Percentiles rank a stretch among this genome's conserved stretches.
phyloP scores from a whole-genome alignment of 2,888 invertebrate species.

The Acronicta psi region DNA sequence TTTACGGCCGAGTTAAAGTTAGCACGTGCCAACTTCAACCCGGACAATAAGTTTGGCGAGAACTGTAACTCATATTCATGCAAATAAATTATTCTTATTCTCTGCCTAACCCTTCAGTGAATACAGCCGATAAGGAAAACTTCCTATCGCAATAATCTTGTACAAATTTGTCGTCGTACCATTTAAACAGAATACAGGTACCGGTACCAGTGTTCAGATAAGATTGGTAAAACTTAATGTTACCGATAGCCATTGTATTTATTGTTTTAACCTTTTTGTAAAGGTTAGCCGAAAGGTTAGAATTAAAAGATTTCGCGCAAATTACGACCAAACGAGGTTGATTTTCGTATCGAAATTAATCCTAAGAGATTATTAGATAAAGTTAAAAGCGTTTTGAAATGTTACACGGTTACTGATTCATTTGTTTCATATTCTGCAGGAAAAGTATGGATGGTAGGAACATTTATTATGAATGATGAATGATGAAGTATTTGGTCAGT shows the following conservation, averaged over 20 bases:
- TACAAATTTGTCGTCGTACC: conserved; percentile 39
- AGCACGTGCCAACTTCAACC: too few relatives aligned
- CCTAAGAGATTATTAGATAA: conserved; percentile 22
- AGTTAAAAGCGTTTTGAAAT: conserved; percentile 29
- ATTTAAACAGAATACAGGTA: conserved; percentile 24
- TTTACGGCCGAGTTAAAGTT: too few relatives aligned
- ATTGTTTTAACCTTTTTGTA: conserved; percentile 41
- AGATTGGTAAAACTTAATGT: conserved; percentile 46
- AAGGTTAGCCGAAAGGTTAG: conserved; percentile 38
- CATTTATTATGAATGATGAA: too few relatives aligned
- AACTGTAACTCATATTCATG: too few relatives aligned
- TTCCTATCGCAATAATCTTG: conserved; percentile 10
- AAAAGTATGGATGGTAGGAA: too few relatives aligned
- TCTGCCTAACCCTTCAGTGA: too few relatives aligned
- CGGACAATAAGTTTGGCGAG: too few relatives aligned
- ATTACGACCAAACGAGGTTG: conserved; percentile 16
- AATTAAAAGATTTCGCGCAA: conserved; percentile 29
- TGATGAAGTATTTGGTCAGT: too few relatives aligned
- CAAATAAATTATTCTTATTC: too few relatives aligned
- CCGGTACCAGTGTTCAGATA: conserved; percentile 30
- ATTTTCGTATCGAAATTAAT: conserved; percentile 25
- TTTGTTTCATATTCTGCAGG: not conserved
- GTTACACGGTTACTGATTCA: conserved; percentile 11
- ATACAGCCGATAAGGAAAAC: not conserved
- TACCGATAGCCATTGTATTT: conserved; percentile 45